Percentiles rank a stretch among this genome's conserved stretches.
Evolutionary conservation across 2,113 vertebrate genomes (phyloP).

Genomic region (Quiscalus mexicanus): DNA sequence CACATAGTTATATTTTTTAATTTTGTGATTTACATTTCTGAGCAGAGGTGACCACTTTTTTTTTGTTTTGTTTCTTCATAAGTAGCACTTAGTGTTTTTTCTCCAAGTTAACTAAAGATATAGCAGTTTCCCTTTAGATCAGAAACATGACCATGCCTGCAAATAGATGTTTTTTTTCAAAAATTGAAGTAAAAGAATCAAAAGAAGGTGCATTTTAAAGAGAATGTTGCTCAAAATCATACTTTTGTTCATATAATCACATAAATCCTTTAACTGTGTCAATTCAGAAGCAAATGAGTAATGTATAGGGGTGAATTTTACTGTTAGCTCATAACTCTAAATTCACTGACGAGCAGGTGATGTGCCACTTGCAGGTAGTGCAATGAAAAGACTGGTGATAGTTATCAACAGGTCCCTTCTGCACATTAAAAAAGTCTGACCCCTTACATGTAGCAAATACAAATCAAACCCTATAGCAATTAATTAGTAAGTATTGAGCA

Average conservation of each 20-base stretch:
- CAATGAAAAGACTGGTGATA: not conserved
- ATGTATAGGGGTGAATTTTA: not conserved
- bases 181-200: not conserved
- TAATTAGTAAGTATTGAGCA: not conserved
- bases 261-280: not conserved
- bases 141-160: not conserved
- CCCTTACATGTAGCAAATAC: not conserved
- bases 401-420: not conserved
- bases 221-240: not conserved
- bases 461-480: not conserved
- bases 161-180: not conserved
- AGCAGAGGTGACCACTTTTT: not conserved
- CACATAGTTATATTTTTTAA: not conserved
- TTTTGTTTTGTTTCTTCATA: not conserved
- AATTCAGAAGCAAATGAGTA: not conserved
- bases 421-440: not conserved
- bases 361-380: not conserved
- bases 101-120: not conserved
- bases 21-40: not conserved
- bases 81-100: not conserved
- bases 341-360: not conserved
- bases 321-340: not conserved
- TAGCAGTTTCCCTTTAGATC: not conserved
- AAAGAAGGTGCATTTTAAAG: not conserved
- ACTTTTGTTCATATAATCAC: not conserved